Evolutionary conservation across 1,140 invertebrate species (phyloP), one percentile per base, ranked within the genome.

Genomic region (Theocolax elegans): DNA sequence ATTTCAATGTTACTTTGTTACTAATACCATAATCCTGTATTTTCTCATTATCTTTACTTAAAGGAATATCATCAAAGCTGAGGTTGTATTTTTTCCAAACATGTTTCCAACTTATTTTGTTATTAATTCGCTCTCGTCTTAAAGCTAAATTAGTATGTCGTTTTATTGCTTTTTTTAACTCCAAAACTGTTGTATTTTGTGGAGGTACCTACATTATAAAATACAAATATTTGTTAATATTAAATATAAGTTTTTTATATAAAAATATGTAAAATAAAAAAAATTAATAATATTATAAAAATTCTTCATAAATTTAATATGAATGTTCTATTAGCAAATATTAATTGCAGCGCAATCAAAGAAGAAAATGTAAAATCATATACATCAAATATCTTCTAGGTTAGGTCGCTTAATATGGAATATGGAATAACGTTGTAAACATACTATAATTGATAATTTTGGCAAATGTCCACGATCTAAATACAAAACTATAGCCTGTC

Each of bases 21-120:
- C 35, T 27, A 21, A 86, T 73, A 6, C 83, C 82, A 71, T 85
- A 86, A 67, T 75, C 72, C 76, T 81, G 80, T 40, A 86, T 83
- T 62, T 81, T 79, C 71, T 80, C 75, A 31, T 76, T 76, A 53
- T 84, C 75, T 38, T 81, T 67, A n/a, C 19, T 63, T 27, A 86
- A 73, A 59, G 62, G 64, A 10, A 75, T 42, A 49, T 80, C 62
- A 0, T 80, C 71, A 46, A 78, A 85, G 17, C 48, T 67, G 8
- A 86, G 69, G 62, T 80, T 10, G 69, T 86, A 83, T 40, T 77
- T 81, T 62, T 80, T 85, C 83, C 83, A 86, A 25, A 86, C 54
- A n/a, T 82, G 78, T 64, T 80, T 85, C 85, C 85, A 86, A 63
- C 83, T 85, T 31, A 85, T 83, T 71, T 84, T 85, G 38, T 79